A percentile compares a stretch with the other conserved stretches of the same genome.
Evolutionary conservation across 2,888 invertebrate species (phyloP).

Genomic region (Podotricha telesiphe): DNA sequence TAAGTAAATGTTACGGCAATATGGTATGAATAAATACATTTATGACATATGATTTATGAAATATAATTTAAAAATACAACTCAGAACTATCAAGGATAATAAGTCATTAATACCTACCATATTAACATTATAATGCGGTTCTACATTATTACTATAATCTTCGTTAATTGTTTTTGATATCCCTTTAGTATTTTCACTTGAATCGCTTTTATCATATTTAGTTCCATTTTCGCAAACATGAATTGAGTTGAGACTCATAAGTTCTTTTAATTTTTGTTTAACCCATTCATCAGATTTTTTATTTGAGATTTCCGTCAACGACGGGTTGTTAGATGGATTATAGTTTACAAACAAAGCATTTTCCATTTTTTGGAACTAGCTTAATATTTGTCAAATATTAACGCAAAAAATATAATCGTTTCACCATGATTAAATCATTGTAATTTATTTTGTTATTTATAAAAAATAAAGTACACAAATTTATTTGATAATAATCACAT

Average conservation of each 20-base stretch:
- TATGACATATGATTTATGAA: background rate
- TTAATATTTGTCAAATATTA: constrained; percentile 8
- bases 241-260: constrained; percentile 3
- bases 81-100: too few species aligned
- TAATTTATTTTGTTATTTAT: background rate
- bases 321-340: constrained; percentile 22
- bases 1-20: too few species aligned
- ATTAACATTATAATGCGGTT: constrained; percentile 49
- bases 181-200: background rate
- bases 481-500: constrained; percentile 10
- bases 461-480: background rate
- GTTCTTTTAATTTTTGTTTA: constrained; percentile 13
- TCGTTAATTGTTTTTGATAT: constrained; percentile 23
- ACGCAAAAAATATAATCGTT: background rate
- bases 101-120: constrained; percentile 34
- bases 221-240: constrained; percentile 12
- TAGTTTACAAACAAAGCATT: constrained; percentile 21
- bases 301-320: background rate
- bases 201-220: background rate
- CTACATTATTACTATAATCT: constrained; percentile 42
- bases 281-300: constrained; percentile 8
- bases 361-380: constrained; percentile 17
- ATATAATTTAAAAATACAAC: background rate
- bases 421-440: background rate
- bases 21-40: too few species aligned